phyloP scores from a whole-genome alignment of 2,888 invertebrate genomes.

The Zaprionus obscuricornis region DNA sequence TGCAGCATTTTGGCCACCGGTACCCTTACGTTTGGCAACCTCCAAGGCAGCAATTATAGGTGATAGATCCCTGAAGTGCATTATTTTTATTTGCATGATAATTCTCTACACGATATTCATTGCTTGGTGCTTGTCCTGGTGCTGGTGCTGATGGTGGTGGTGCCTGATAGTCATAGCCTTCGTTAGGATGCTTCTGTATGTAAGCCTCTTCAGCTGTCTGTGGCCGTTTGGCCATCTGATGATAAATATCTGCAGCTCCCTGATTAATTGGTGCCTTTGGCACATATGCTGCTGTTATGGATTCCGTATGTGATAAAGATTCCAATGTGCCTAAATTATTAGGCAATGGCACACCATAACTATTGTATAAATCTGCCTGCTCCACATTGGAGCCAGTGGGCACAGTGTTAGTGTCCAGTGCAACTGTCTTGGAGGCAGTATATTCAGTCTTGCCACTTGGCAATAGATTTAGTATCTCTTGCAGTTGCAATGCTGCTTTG shows the following conservation, averaged over 20 bases:
- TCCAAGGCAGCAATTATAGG: conserved; percentile 80
- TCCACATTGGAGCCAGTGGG: conserved; percentile 43
- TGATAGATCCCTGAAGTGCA: conserved; percentile 70
- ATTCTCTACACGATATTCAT: conserved; percentile 70
- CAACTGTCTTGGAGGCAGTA: conserved; percentile 79
- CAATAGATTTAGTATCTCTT: conserved; percentile 80
- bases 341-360: conserved; percentile 70
- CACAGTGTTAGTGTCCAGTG: conserved; percentile 60
- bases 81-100: conserved; percentile 65
- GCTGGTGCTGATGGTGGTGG: conserved; percentile 43
- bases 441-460: conserved; percentile 81
- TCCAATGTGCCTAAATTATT: conserved; percentile 77
- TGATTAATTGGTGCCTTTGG: conserved; percentile 42
- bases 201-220: conserved; percentile 73
- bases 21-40: conserved; percentile 72
- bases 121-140: conserved; percentile 42
- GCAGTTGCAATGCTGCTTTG: conserved; percentile 80
- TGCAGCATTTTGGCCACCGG: conserved; percentile 46
- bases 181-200: conserved; percentile 80
- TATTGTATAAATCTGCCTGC: conserved; percentile 63
- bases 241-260: conserved; percentile 78
- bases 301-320: conserved; percentile 81
- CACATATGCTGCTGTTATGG: conserved; percentile 82
- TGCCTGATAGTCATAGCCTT: conserved; percentile 72
- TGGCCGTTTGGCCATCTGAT: conserved; percentile 80